A percentile compares a stretch with the other conserved stretches of the same genome.
phyloP scores from a whole-genome alignment of 2,888 invertebrate species.

The Athalia circularis region DNA sequence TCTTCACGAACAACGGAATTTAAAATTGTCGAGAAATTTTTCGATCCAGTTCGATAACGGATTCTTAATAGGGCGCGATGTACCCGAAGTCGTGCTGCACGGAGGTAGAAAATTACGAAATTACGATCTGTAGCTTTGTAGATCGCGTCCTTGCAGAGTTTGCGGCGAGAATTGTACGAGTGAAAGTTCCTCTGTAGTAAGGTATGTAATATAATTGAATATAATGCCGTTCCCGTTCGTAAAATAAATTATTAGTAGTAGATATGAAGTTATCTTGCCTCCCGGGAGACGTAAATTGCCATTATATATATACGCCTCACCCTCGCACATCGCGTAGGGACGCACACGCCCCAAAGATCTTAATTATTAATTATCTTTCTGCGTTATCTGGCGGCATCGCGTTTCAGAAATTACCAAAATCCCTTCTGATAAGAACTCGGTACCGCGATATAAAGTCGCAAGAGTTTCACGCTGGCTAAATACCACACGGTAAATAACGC shows the following conservation, averaged over 20 bases:
- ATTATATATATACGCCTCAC: conserved; percentile 58
- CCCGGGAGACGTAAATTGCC: conserved; percentile 73
- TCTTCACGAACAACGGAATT: no score
- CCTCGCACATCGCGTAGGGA: conserved; percentile 50
- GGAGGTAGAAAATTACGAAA: no score
- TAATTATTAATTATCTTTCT: conserved; percentile 69
- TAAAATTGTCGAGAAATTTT: no score
- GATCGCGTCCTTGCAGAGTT: no score
- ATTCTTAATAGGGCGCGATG: no score
- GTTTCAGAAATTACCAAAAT: conserved; percentile 45
- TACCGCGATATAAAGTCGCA: neutral
- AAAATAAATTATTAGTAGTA: conserved; percentile 72
- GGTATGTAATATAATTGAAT: conserved; percentile 72
- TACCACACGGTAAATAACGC: neutral
- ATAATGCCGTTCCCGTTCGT: conserved; percentile 71
- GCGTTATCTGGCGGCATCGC: conserved; percentile 49
- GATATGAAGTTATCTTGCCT: conserved; percentile 73
- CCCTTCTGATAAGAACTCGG: conserved; percentile 28
- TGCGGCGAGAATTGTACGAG: no score
- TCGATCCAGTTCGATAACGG: no score
- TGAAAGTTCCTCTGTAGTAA: no score
- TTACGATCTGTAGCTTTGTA: no score
- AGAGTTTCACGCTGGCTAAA: neutral
- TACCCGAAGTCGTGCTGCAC: no score
- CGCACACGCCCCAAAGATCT: conserved; percentile 55